A percentile compares a stretch with the other conserved stretches of the same genome.
Evolutionary conservation across 2,113 vertebrate species (phyloP).

Genomic region (Chaenogobius annularis): DNA sequence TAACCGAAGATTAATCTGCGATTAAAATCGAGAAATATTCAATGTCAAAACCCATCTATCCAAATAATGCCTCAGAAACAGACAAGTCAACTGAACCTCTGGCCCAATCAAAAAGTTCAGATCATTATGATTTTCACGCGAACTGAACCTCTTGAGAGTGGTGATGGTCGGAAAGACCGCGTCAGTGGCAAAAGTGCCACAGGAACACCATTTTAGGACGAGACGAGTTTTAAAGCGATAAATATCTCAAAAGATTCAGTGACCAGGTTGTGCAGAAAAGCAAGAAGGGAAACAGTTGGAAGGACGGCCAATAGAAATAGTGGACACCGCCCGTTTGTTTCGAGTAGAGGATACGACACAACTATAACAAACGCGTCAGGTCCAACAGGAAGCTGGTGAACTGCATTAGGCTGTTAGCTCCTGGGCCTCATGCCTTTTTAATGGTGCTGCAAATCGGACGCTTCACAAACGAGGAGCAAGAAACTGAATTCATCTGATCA

Average conservation of each 20-base stretch:
- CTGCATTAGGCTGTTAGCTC: constrained; percentile 41
- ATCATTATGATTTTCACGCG: background rate
- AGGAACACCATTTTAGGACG: constrained; percentile 31
- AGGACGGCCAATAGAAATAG: background rate
- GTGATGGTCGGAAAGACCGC: constrained; percentile 42
- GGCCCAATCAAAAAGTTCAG: background rate
- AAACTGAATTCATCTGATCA: constrained; percentile 42
- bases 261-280: constrained; percentile 27
- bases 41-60: background rate
- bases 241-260: background rate
- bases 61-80: background rate
- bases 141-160: background rate
- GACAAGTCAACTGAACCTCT: background rate
- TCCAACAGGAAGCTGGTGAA: constrained; percentile 36
- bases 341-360: too few relatives aligned
- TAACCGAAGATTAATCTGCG: background rate
- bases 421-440: constrained; percentile 62
- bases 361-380: background rate
- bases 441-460: constrained; percentile 51
- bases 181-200: constrained; percentile 49
- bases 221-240: background rate
- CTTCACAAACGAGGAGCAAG: constrained; percentile 52
- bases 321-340: constrained; percentile 46
- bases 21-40: background rate
- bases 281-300: background rate